Conservation (phyloP, 2,888 invertebrate species). For the Tachystola acroxantha region DNA sequence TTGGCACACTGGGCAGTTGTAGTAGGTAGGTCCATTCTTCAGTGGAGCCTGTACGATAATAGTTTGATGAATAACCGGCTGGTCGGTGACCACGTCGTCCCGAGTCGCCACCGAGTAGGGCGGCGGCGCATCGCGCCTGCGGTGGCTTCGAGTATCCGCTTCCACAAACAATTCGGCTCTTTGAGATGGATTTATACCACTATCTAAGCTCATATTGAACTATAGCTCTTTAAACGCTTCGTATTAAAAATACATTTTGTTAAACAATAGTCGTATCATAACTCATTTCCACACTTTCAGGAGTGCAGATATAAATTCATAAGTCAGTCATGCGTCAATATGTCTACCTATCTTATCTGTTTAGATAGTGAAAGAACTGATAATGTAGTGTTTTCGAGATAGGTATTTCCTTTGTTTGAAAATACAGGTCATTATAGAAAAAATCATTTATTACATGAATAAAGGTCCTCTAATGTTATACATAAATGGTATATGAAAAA, state of each 20-base stretch:
- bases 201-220: slow-evolving; percentile 12
- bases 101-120: slow-evolving; percentile 38
- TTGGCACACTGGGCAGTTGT: slow-evolving; percentile 49
- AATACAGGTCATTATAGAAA: slow-evolving; percentile 1
- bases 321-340: slow-evolving; percentile 7
- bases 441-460: not conserved
- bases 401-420: slow-evolving; percentile 9
- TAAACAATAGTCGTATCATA: not conserved
- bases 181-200: slow-evolving; percentile 25
- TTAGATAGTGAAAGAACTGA: slow-evolving; percentile 30
- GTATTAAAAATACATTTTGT: not conserved
- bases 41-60: slow-evolving; percentile 45
- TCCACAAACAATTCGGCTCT: slow-evolving; percentile 25
- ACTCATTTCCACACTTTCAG: not conserved
- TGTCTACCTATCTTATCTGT: slow-evolving; percentile 47
- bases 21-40: slow-evolving; percentile 40
- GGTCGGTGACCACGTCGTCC: slow-evolving; percentile 19
- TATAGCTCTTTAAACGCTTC: not conserved
- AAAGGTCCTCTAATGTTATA: too few species aligned
- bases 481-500: not conserved
- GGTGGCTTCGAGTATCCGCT: slow-evolving; percentile 23
- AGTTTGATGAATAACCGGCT: slow-evolving; percentile 40
- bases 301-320: not conserved
- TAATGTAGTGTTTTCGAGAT: slow-evolving; percentile 15
- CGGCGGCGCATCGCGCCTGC: slow-evolving; percentile 48